Percentiles rank a stretch among this genome's conserved stretches.
phyloP scores from a whole-genome alignment of 30 jellyfish, hydroid and myxozoan species.

The Phacellophora camtschatica region DNA sequence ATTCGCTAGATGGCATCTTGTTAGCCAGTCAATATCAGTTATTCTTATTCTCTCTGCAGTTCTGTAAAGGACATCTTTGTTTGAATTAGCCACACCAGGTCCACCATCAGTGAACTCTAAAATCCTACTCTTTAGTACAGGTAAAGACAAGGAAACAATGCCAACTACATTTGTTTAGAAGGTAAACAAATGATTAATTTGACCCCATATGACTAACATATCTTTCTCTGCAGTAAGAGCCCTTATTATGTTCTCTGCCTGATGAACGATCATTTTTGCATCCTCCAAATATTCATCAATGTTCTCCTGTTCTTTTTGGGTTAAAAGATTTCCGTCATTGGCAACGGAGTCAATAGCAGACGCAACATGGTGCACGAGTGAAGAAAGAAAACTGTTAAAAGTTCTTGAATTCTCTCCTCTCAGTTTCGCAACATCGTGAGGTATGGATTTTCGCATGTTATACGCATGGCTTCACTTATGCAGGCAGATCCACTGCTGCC shows the following conservation, averaged over 20 bases:
- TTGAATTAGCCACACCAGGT: conserved; percentile 33
- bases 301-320: conserved; percentile 13
- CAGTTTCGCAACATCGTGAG: conserved; percentile 13
- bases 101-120: conserved; percentile 44
- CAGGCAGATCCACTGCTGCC: conserved; percentile 45
- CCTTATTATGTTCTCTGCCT: conserved; percentile 3
- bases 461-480: conserved; percentile 37
- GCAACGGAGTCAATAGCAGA: conserved; percentile 19
- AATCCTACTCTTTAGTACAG: conserved; percentile 24
- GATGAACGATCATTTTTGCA: conserved; percentile 4
- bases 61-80: conserved; percentile 17
- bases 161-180: neutral
- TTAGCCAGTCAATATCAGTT: conserved; percentile 16
- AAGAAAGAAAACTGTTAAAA: conserved; percentile 19
- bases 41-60: conserved; percentile 13
- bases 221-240: conserved; percentile 12
- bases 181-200: conserved; percentile 14
- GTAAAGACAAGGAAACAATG: conserved; percentile 6
- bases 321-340: conserved; percentile 1
- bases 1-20: conserved; percentile 26
- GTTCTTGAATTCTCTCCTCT: conserved; percentile 18
- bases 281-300: neutral
- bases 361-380: conserved; percentile 1
- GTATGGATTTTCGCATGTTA: conserved; percentile 8
- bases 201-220: neutral